Conservation (phyloP, 2,113 vertebrate species). For the Melanocharis versteri region DNA sequence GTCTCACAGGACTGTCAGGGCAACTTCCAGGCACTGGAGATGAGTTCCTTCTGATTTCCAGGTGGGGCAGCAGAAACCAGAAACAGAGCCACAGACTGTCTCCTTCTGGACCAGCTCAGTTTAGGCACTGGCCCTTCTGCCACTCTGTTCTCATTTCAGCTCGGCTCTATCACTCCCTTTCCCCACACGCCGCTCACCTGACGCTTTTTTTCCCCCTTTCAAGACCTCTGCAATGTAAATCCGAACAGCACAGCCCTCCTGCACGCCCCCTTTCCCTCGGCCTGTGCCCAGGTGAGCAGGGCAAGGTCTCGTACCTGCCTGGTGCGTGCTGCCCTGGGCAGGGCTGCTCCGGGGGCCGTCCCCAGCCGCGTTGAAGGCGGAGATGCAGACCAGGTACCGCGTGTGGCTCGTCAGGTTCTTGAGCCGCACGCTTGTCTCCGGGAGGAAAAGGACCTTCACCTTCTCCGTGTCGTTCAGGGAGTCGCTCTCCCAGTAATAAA, state of each 20-base stretch:
- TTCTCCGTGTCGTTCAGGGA: constrained; percentile 86
- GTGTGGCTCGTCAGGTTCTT: constrained; percentile 93
- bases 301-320: constrained; percentile 75
- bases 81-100: background rate
- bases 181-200: background rate
- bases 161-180: background rate
- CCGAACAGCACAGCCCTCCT: background rate
- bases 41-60: background rate
- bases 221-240: background rate
- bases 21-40: background rate
- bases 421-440: constrained; percentile 79
- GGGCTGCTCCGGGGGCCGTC: constrained; percentile 89
- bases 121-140: background rate
- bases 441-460: constrained; percentile 88
- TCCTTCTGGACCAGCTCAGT: background rate
- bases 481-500: constrained; percentile 90
- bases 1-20: background rate
- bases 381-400: constrained; percentile 83
- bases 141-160: rapidly evolving
- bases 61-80: background rate
- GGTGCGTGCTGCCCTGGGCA: constrained; percentile 80
- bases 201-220: rapidly evolving
- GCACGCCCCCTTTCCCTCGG: background rate
- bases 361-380: constrained; percentile 89
- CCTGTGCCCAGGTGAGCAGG: background rate